A percentile compares a stretch with the other conserved stretches of the same genome.
Conservation (phyloP, 2,797 vertebrate genomes). For the Apodemus agrarius region DNA sequence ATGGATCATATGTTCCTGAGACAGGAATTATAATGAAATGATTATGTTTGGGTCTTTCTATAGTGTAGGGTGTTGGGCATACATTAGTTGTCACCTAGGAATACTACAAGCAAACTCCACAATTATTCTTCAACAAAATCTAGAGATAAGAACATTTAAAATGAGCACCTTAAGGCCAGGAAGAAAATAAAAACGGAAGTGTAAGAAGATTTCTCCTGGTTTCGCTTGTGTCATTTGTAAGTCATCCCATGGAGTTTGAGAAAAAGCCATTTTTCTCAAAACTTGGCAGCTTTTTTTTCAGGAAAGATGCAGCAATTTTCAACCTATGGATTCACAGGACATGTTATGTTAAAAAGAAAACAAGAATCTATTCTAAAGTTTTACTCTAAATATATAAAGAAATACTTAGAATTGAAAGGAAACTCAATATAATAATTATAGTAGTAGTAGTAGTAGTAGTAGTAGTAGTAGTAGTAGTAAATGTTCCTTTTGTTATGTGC, state of each 20-base stretch:
- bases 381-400: slow-evolving; percentile 1
- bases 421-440: neutral
- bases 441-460: neutral
- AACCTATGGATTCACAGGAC: neutral
- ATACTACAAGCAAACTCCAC: neutral
- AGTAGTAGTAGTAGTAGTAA: neutral
- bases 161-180: neutral
- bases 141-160: neutral
- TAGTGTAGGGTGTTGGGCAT: neutral
- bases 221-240: neutral
- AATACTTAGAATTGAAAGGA: slow-evolving; percentile 16
- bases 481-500: neutral
- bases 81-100: slow-evolving; percentile 18
- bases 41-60: slow-evolving; percentile 56
- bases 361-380: neutral
- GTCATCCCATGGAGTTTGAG: neutral
- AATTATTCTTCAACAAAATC: slow-evolving; percentile 3
- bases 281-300: neutral
- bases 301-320: neutral
- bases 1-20: neutral
- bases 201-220: neutral
- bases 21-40: neutral
- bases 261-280: slow-evolving; percentile 21
- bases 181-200: neutral
- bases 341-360: neutral